Conservation (phyloP, 1,140 invertebrate genomes). For the Pectinophora gossypiella region DNA sequence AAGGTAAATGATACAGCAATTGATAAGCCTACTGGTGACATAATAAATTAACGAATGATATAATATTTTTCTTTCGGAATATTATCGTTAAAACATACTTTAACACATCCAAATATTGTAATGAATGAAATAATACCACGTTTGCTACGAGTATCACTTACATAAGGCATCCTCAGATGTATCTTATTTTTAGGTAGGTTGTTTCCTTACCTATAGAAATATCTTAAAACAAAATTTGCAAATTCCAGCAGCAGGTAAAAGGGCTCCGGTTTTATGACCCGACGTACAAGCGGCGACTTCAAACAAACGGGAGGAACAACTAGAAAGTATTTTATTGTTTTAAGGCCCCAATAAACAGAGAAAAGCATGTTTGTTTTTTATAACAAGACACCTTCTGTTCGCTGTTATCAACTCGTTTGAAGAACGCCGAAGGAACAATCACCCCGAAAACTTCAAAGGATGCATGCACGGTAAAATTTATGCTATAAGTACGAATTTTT, state of each 20-base stretch:
- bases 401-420: conserved; percentile 21
- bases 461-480: background rate
- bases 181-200: too few species aligned
- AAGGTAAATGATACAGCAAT: too few species aligned
- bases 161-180: too few species aligned
- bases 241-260: conserved; percentile 34
- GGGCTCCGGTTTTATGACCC: conserved; percentile 15
- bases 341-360: conserved; percentile 34
- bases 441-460: background rate
- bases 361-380: conserved; percentile 34
- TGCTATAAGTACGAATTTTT: background rate
- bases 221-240: conserved; percentile 28
- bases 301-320: conserved; percentile 5
- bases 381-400: conserved; percentile 45
- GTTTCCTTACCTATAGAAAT: too few species aligned
- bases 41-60: too few species aligned
- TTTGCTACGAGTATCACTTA: too few species aligned
- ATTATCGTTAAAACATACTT: too few species aligned
- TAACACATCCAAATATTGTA: too few species aligned
- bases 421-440: conserved; percentile 3
- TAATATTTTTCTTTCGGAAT: too few species aligned
- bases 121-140: too few species aligned
- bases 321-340: conserved; percentile 52
- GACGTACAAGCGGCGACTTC: conserved; percentile 14
- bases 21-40: too few species aligned